Evolutionary conservation across 1,140 invertebrate genomes (phyloP), one percentile per base, ranked within the genome.

Genomic region (Aphelenchoides besseyi): DNA sequence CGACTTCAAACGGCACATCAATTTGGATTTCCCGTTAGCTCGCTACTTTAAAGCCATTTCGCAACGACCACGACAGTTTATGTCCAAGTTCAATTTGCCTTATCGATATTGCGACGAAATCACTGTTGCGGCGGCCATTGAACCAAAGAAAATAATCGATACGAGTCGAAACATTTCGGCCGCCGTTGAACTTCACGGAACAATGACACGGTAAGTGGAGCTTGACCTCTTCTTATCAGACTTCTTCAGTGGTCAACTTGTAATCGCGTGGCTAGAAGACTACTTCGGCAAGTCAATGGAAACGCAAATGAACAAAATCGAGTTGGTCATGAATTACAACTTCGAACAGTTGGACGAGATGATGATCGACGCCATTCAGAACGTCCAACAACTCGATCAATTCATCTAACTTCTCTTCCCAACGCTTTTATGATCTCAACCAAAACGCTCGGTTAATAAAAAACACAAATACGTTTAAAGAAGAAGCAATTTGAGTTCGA

Each of bases 41-140:
- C 48, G 54, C n/a, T 83, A 75, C 57, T 79, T 83, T 26, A 36
- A 59, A 23, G 62, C 79, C 8, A 76, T 72, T 5, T 80, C 82
- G 8, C 32, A 23, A n/a, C 29, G 69, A 41, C 82, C 80, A 2
- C 72, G 82, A 30, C 55, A 69, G 36, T 57, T 67, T 3, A 35
- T 83, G 32, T 70, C 62, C 2, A 35, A 37, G 28, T 76, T 63
- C 53, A 69, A 68, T 3, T 63, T 76, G 2, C 81, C 82, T 53
- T 83, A 67, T 57, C 72, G 78, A 1, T 83, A 83, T 54, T 83
- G 81, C 35, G 81, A 83, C 41, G 79, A 83, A 66, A 81, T 83
- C 26, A 79, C 81, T 29, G 68, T 83, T 2, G 74, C 72, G 2
- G 72, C 72, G 1, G 81, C 82, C 28, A 79, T 84, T 9, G 72